These are phyloP conservation scores for Acanthopagrus latus DNA, from an alignment of 2,797 vertebrate species.

Conservation along the genomic window DNA sequence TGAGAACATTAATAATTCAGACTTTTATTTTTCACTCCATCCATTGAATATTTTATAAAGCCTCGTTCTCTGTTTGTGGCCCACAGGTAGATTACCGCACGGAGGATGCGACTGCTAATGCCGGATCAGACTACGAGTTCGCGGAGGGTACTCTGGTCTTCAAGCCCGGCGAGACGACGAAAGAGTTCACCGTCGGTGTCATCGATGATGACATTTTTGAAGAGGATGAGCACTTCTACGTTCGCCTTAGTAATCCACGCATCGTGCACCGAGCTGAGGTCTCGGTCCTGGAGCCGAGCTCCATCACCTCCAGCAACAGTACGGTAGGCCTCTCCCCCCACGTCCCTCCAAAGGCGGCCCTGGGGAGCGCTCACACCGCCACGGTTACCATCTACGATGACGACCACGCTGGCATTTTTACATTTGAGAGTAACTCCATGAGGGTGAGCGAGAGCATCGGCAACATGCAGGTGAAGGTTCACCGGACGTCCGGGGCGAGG, in stretches of 20 bases:
- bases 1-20: constrained; percentile 60
- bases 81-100: constrained; percentile 90
- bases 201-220: constrained; percentile 93
- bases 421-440: constrained; percentile 84
- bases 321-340: constrained; percentile 75
- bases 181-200: constrained; percentile 89
- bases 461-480: constrained; percentile 85
- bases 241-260: constrained; percentile 88
- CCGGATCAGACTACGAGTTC: constrained; percentile 92
- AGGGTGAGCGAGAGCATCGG: constrained; percentile 88
- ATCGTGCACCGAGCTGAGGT: constrained; percentile 84
- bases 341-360: constrained; percentile 82
- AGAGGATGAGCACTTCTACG: constrained; percentile 91
- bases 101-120: constrained; percentile 90
- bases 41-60: constrained; percentile 57
- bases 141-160: constrained; percentile 90
- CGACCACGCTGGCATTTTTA: constrained; percentile 92
- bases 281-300: constrained; percentile 80
- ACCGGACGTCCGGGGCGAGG: constrained; percentile 86
- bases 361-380: constrained; percentile 84
- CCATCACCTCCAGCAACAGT: constrained; percentile 83
- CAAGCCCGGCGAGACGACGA: constrained; percentile 88
- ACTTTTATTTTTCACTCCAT: constrained; percentile 48
- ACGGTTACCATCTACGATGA: constrained; percentile 92
- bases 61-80: constrained; percentile 30